Evolutionary conservation across 1,140 invertebrate species (phyloP), one percentile per base, ranked within the genome.

Genomic region (Proctacanthus coquilletti): DNA sequence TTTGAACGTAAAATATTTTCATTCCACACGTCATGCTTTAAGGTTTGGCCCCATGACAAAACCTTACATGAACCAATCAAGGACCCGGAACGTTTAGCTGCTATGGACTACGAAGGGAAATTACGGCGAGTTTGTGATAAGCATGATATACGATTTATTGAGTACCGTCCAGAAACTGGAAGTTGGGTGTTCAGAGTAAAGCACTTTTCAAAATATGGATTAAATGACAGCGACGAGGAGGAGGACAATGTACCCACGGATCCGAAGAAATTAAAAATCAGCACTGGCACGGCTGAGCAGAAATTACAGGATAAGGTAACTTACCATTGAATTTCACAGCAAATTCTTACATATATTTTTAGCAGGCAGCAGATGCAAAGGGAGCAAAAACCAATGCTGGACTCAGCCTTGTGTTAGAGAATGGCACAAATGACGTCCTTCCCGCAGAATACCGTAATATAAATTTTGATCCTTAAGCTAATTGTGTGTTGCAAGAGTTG

Each of bases 151-250:
- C 75, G 76, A 34, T 98, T 98, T 55, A 75, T 95, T 11, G 93
- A 98, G 51, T 98, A 98, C 60, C 69, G 86, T 1, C 84, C 92
- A 1, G 81, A 88, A 54, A 95, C 87, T 25, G 95, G 95, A 6
- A 92, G 88, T 14, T 98, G 94, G 94, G 89, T 83, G 20, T 88
- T 84, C 47, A 80, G 82, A 56, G 89, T 94, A 18, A 80, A 91
- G 42, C 93, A 97, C 64, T 98, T 97, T 61, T 95, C 91, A 1
- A 96, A 96, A 56, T 97, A 98, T 62, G 89, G 87, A 3, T 63
- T 95, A 5, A 79, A 80, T 39, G 91, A 94, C 49, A 84, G 81
- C 1, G 87, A 93, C 52, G 55, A 58, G 13, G 55, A 57, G 10
- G 87, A 89, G 25, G 79, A 81, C 19, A 71, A 70, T 9, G 41